phyloP scores from a whole-genome alignment of 53 echinoderm and acorn worm genomes.

The Henricia sp. region DNA sequence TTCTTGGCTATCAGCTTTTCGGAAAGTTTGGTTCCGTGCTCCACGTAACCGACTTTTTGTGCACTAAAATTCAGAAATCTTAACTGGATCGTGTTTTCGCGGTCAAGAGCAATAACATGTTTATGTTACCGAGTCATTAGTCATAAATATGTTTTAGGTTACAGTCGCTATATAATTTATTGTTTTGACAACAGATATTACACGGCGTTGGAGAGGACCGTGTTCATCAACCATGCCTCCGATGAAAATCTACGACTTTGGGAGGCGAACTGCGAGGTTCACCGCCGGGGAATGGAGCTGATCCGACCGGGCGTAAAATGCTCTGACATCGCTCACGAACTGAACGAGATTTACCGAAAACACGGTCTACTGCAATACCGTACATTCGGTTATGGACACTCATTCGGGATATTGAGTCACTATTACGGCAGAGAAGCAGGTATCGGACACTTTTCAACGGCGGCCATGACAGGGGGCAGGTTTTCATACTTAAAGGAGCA shows the following conservation, averaged over 20 bases:
- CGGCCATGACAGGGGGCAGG: too few species aligned
- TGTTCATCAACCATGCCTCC: slow-evolving; percentile 79
- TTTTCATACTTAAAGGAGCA: too few species aligned
- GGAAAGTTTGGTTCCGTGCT: too few species aligned
- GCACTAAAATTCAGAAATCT: too few species aligned
- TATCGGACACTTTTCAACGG: slow-evolving; percentile 1
- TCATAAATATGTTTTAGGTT: neutral
- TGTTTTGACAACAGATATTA: slow-evolving; percentile 85
- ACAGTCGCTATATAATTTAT: too few species aligned
- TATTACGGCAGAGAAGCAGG: slow-evolving; percentile 95
- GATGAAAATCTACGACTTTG: slow-evolving; percentile 77
- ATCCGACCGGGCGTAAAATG: slow-evolving; percentile 82
- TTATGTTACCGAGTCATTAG: too few species aligned
- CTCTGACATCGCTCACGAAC: slow-evolving; percentile 76
- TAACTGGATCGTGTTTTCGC: too few species aligned
- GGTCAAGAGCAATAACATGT: too few species aligned
- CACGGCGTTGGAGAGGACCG: slow-evolving; percentile 83
- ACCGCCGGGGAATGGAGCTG: slow-evolving; percentile 78
- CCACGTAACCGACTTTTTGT: too few species aligned
- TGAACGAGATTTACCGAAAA: slow-evolving; percentile 75
- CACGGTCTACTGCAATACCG: slow-evolving; percentile 77
- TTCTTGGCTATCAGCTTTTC: too few species aligned
- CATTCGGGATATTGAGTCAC: slow-evolving; percentile 79
- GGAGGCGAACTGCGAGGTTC: slow-evolving; percentile 84
- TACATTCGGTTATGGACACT: slow-evolving; percentile 94